These are phyloP conservation scores for Glaucidium brasilianum DNA, from an alignment of 2,113 vertebrate genomes.

Conservation along the genomic window DNA sequence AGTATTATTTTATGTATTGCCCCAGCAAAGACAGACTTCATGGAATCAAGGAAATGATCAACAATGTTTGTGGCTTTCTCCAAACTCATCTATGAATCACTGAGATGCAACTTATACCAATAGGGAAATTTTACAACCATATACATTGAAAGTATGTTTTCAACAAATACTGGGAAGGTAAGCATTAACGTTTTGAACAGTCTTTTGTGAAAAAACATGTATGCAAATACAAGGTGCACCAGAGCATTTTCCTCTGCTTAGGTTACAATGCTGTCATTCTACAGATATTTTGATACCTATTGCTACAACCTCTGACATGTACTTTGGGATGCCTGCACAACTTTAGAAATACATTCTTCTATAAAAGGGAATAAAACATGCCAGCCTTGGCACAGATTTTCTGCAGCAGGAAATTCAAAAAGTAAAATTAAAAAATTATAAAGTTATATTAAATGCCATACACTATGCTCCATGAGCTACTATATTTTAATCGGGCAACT, in stretches of 20 bases:
- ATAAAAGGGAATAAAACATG: conserved; percentile 22
- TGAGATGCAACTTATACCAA: not conserved
- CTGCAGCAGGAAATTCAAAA: not conserved
- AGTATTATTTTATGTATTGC: not conserved
- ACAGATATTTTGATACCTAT: not conserved
- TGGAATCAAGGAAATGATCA: not conserved
- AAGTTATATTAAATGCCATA: not conserved
- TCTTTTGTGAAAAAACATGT: not conserved
- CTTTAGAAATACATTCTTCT: not conserved
- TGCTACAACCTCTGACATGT: not conserved
- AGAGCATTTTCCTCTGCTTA: conserved; percentile 11
- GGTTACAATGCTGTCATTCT: not conserved
- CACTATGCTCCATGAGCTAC: not conserved
- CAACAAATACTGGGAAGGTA: not conserved
- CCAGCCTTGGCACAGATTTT: not conserved
- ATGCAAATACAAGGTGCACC: not conserved
- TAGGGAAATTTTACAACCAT: not conserved
- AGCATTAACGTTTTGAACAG: not conserved
- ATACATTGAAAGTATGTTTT: not conserved
- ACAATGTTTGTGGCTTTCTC: not conserved
- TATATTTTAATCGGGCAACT: not conserved
- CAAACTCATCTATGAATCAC: not conserved
- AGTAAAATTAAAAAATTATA: not conserved
- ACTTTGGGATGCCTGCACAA: not conserved
- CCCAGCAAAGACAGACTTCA: not conserved